Conservation (phyloP, 2,888 invertebrate genomes). For the Osmoderma eremita region DNA sequence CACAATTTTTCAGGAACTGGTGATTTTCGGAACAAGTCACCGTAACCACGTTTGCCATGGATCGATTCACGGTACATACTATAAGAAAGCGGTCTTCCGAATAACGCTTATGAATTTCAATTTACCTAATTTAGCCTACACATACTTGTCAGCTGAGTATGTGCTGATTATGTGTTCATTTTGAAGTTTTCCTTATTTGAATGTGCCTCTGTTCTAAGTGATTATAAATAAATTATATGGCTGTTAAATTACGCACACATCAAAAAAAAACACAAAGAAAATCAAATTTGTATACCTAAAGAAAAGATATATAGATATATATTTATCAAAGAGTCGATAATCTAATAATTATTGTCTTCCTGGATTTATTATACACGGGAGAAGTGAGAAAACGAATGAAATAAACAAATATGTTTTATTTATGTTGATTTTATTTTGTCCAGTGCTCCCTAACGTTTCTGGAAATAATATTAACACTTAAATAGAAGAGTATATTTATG, state of each 20-base stretch:
- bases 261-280: neutral
- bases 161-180: too few species aligned
- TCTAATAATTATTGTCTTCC: conserved; percentile 22
- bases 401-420: conserved; percentile 20
- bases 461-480: too few species aligned
- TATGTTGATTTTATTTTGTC: conserved; percentile 1
- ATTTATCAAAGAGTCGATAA: neutral
- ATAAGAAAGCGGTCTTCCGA: too few species aligned
- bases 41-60: too few species aligned
- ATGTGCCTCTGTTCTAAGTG: neutral
- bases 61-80: too few species aligned
- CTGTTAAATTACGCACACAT: conserved; percentile 7
- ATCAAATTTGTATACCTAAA: neutral
- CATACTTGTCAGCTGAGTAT: conserved; percentile 6
- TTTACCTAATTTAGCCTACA: conserved; percentile 9
- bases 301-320: neutral
- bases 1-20: too few species aligned
- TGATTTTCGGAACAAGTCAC: too few species aligned
- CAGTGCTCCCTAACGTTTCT: too few species aligned
- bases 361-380: conserved; percentile 16
- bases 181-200: conserved; percentile 7
- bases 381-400: neutral
- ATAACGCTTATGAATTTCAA: too few species aligned
- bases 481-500: too few species aligned
- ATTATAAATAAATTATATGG: conserved; percentile 4